Evolutionary conservation across 2,113 vertebrate species (phyloP).

Genomic region (Hyperoodon ampullatus): DNA sequence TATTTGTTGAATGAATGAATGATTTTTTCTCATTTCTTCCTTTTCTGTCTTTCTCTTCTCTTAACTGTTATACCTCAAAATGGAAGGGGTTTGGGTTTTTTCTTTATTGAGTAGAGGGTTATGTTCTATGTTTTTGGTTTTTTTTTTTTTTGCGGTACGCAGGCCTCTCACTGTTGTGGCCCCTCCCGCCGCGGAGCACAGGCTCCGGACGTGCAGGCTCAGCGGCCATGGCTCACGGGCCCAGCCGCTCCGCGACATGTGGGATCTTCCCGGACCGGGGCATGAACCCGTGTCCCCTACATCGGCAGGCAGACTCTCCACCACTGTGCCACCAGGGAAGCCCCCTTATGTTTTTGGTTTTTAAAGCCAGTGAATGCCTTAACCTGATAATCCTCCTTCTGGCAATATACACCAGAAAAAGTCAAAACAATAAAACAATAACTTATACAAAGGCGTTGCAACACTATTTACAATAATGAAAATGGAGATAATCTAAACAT

Average conservation of each 20-base stretch:
- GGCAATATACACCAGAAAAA: background rate
- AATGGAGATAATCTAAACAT: background rate
- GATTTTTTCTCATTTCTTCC: background rate
- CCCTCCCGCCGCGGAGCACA: no score
- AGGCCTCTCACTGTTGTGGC: no score
- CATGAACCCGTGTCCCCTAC: no score
- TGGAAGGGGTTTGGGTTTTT: background rate
- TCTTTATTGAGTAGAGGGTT: background rate
- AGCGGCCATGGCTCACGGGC: no score
- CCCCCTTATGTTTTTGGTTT: background rate
- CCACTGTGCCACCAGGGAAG: no score
- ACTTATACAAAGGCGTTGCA: background rate
- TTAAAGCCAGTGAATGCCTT: conserved; percentile 45
- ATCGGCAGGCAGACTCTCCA: no score
- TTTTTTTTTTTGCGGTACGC: no score
- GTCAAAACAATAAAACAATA: background rate
- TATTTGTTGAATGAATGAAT: conserved; percentile 16
- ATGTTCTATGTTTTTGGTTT: background rate
- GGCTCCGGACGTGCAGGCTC: no score
- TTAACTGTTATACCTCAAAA: background rate
- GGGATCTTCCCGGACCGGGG: no score
- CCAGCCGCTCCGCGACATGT: no score
- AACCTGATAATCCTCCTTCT: conserved; percentile 2
- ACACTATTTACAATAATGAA: conserved; percentile 1
- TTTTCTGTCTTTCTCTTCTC: conserved; percentile 29